phyloP scores from a whole-genome alignment of 2,797 vertebrate genomes.

The Gila robusta region DNA sequence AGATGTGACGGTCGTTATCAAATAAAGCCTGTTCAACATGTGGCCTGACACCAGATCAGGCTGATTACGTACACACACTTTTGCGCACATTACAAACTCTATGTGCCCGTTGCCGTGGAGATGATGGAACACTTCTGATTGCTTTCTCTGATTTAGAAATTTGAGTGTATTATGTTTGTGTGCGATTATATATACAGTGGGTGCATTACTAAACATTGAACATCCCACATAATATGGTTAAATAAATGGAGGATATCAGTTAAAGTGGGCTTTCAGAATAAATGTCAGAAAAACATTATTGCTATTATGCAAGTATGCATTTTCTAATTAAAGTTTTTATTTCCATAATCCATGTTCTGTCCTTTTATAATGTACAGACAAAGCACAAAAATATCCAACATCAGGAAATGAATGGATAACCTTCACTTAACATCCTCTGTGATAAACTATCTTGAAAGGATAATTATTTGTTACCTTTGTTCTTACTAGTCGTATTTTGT shows the following conservation, averaged over 20 bases:
- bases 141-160: slow-evolving; percentile 35
- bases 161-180: slow-evolving; percentile 30
- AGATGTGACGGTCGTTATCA: slow-evolving; percentile 51
- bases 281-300: background rate
- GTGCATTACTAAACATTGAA: background rate
- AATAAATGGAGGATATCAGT: background rate
- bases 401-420: background rate
- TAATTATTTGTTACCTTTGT: background rate
- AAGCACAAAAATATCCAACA: background rate
- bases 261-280: background rate
- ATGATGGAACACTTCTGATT: slow-evolving; percentile 44
- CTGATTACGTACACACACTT: slow-evolving; percentile 51
- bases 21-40: slow-evolving; percentile 60
- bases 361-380: background rate
- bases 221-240: background rate
- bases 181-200: background rate
- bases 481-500: background rate
- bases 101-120: slow-evolving; percentile 59
- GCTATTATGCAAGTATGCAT: background rate
- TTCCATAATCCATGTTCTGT: background rate
- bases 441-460: background rate
- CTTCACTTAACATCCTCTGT: background rate
- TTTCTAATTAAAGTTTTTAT: background rate
- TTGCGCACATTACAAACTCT: slow-evolving; percentile 22
- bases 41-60: slow-evolving; percentile 56